Conservation (phyloP, 1,140 invertebrate genomes). For the Listronotus bonariensis region DNA sequence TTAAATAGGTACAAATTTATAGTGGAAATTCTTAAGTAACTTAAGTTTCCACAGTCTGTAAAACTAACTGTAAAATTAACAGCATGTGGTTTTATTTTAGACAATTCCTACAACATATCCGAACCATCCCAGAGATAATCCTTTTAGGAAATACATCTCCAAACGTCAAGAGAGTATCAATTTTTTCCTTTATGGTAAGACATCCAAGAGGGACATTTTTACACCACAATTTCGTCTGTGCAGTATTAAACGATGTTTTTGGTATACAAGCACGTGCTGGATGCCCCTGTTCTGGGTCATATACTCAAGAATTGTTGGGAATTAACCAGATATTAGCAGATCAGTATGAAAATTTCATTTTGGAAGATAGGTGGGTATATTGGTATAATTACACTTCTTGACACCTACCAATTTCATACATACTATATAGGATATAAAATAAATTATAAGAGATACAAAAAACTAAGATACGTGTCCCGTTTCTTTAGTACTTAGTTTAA, state of each 20-base stretch:
- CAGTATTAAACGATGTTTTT: slow-evolving; percentile 88
- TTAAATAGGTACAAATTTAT: no score
- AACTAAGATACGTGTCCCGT: no score
- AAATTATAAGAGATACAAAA: no score
- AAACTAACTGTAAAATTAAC: no score
- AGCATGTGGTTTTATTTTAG: no score
- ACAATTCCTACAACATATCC: slow-evolving; percentile 73
- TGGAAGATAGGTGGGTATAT: slow-evolving; percentile 70
- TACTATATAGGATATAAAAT: no score
- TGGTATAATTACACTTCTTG: no score
- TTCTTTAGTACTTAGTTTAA: no score
- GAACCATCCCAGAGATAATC: slow-evolving; percentile 77
- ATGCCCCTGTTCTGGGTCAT: slow-evolving; percentile 81
- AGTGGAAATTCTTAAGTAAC: no score
- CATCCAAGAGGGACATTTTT: slow-evolving; percentile 80
- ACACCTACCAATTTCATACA: no score
- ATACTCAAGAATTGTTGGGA: slow-evolving; percentile 83
- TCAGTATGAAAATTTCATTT: slow-evolving; percentile 76
- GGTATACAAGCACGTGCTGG: slow-evolving; percentile 89
- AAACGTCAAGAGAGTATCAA: slow-evolving; percentile 70
- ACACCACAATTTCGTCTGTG: slow-evolving; percentile 89
- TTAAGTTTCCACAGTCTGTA: no score
- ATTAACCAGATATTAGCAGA: slow-evolving; percentile 76
- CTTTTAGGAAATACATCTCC: slow-evolving; percentile 74
- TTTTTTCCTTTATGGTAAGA: slow-evolving; percentile 86